phyloP scores from a whole-genome alignment of 2,888 invertebrate species.

The Xestia sexstrigata region DNA sequence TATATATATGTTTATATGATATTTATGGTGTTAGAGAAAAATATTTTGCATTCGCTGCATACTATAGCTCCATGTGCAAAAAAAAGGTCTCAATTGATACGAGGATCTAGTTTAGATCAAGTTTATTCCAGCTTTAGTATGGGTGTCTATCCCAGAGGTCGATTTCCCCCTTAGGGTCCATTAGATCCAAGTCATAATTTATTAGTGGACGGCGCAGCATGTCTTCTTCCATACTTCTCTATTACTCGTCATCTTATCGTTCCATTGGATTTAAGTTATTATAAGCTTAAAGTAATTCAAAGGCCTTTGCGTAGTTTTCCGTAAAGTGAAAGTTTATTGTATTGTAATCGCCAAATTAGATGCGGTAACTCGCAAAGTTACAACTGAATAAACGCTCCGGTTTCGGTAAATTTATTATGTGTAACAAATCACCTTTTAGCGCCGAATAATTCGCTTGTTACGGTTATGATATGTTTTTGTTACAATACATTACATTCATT shows the following conservation, averaged over 20 bases:
- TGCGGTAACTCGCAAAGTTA: conserved; percentile 45
- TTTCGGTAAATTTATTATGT: conserved; percentile 15
- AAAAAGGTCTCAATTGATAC: not conserved
- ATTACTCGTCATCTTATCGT: not conserved
- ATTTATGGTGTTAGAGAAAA: not conserved
- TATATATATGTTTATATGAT: no score
- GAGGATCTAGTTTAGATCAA: not conserved
- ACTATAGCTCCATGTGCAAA: not conserved
- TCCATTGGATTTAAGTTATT: not conserved
- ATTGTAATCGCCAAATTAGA: conserved; percentile 29
- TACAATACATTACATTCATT: not conserved
- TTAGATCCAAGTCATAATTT: not conserved
- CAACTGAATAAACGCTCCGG: not conserved
- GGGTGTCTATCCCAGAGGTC: not conserved
- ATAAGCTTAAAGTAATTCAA: conserved; percentile 1
- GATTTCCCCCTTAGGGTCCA: not conserved
- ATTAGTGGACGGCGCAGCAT: not conserved
- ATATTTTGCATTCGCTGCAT: not conserved
- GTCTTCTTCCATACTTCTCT: not conserved
- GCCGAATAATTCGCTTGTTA: conserved; percentile 7
- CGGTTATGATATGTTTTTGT: not conserved
- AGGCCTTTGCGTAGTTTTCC: conserved; percentile 28
- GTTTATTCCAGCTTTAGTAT: not conserved
- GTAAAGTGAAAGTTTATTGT: conserved; percentile 50
- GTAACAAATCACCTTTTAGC: conserved; percentile 18